Evolutionary conservation across 2,888 invertebrate species (phyloP), one percentile per base, ranked within the genome.

Genomic region (Spilosoma lubricipeda): DNA sequence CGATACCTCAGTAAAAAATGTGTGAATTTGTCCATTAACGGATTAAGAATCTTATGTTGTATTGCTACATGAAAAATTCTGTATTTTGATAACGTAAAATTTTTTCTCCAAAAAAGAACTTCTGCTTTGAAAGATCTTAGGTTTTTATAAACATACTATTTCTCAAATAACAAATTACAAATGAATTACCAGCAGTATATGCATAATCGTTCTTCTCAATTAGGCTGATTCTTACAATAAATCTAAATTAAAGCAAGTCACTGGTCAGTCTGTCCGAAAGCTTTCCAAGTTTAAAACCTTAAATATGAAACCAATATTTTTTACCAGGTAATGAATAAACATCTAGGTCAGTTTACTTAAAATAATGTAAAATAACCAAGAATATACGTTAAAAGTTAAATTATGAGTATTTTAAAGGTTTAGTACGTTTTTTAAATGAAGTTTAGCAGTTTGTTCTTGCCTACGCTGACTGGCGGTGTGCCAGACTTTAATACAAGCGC

Each of bases 401-500:
- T 84, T 83, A 80, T 82, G 67, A 70, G 48, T 75, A 74, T 79
- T 83, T 80, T 80, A 83, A 86, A 85, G 80, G 79, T 87, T 80
- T 72, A 70, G 77, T 70, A 75, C 74, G 67, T 81, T 63, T 80
- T 80, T 77, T 82, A 85, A 82, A 79, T 82, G 82, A 87, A 87
- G 87, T 89, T 89, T 86, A 87, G 74, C 77, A 74, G 81, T 68
- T 64, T 52, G 71, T 63, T 67, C 67, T 83, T 78, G 77, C 82
- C 84, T 84, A 70, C 71, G 74, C 73, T 66, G 83, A 0, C 30
- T 88, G 88, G 88, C 87, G 63, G 23, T 8, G 8, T 65, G 87
- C 89, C 89, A 88, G 87, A 77, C 75, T 80, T 80, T 80, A 84
- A 72, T 81, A 80, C 80, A 77, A 80, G 76, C 78, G 78, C 79